Conservation (phyloP, 2,888 invertebrate genomes). For the Caenorhabditis angaria region DNA sequence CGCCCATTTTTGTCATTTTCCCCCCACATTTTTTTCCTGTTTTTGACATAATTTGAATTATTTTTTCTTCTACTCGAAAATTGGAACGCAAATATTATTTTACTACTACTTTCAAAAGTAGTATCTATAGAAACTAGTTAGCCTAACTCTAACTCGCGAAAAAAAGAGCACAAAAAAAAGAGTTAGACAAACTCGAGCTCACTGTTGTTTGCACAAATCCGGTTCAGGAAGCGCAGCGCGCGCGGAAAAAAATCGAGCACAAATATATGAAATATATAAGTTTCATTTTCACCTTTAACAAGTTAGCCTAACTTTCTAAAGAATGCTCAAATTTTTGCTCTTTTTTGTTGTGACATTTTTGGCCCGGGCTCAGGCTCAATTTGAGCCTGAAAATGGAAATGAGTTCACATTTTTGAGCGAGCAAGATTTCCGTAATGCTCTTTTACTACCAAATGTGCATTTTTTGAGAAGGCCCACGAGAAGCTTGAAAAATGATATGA, state of each 20-base stretch:
- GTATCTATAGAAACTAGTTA: no score
- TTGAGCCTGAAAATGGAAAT: conserved; percentile 8
- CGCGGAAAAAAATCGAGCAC: neutral
- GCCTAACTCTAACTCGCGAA: no score
- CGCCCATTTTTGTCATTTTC: no score
- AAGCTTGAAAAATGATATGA: conserved; percentile 46
- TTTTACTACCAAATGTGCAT: conserved; percentile 23
- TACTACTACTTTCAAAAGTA: no score
- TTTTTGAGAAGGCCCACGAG: conserved; percentile 26
- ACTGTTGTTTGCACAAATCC: neutral
- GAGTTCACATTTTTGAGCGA: conserved; percentile 54
- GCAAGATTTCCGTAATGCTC: conserved; percentile 58
- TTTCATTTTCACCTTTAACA: neutral
- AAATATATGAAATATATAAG: neutral
- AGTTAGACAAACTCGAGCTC: no score
- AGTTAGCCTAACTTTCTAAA: neutral
- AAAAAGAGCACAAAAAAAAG: no score
- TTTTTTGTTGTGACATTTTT: conserved; percentile 9
- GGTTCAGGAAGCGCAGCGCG: conserved; percentile 1
- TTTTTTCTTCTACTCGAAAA: no score
- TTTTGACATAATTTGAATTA: no score
- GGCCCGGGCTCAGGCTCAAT: no score
- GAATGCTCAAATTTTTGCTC: neutral
- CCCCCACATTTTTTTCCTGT: no score
- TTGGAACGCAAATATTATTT: no score